These are phyloP conservation scores for Cephalopterus ornatus DNA, from an alignment of 2,113 vertebrate species.

Conservation along the genomic window DNA sequence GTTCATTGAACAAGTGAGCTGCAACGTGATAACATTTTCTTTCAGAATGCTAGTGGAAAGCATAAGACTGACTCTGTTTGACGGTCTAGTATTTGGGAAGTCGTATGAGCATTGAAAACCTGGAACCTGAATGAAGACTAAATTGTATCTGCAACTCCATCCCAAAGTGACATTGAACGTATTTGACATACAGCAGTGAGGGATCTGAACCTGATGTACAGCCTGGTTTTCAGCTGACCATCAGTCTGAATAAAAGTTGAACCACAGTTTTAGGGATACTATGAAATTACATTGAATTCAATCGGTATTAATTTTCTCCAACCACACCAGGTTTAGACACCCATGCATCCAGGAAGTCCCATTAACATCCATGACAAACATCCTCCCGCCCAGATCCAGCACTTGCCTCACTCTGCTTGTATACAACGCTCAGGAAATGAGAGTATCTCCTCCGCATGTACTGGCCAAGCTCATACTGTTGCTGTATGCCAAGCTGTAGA, in stretches of 20 bases:
- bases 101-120: not conserved
- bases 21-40: not conserved
- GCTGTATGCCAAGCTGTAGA: slow-evolving; percentile 80
- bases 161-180: not conserved
- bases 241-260: not conserved
- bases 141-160: not conserved
- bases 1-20: not conserved
- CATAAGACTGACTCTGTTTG: not conserved
- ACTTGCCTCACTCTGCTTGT: slow-evolving; percentile 77
- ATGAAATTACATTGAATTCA: not conserved
- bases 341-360: not conserved
- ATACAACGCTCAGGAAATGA: slow-evolving; percentile 71
- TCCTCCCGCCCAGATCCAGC: not conserved
- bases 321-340: not conserved
- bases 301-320: not conserved
- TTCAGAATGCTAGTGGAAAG: not conserved
- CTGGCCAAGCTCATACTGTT: slow-evolving; percentile 79
- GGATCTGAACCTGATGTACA: not conserved
- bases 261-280: not conserved
- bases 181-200: not conserved
- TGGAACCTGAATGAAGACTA: not conserved
- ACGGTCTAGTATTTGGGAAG: not conserved
- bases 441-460: slow-evolving; percentile 76
- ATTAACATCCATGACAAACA: not conserved
- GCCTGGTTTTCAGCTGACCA: not conserved